Conservation (phyloP, 2,797 vertebrate species). For the Pogoniulus pusillus region DNA sequence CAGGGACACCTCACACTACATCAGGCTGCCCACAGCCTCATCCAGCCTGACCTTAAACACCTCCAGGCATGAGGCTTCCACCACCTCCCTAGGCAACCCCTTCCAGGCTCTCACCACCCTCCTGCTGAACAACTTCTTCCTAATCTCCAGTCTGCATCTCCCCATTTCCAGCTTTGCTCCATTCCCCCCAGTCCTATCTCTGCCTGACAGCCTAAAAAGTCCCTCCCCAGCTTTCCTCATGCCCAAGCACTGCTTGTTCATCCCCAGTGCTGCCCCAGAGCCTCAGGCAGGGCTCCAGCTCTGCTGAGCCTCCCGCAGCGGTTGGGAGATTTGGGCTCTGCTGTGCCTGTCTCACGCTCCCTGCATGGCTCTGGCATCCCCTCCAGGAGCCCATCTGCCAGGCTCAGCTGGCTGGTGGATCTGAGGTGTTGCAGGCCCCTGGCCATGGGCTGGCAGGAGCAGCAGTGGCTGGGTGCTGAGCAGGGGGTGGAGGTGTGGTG, state of each 20-base stretch:
- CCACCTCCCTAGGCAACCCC: too few relatives aligned
- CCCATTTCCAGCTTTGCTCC: too few relatives aligned
- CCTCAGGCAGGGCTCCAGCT: background rate
- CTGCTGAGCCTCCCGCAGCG: background rate
- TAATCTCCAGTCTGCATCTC: too few relatives aligned
- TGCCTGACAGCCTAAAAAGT: too few relatives aligned
- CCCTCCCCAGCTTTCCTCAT: too few relatives aligned
- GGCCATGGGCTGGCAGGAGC: background rate
- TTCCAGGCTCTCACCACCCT: too few relatives aligned
- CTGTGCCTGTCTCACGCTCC: constrained; percentile 19
- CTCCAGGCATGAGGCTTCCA: too few relatives aligned
- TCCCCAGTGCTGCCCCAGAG: fast-evolving
- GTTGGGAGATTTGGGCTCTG: background rate
- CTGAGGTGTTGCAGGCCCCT: background rate
- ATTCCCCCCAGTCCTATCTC: too few relatives aligned
- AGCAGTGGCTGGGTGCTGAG: fast-evolving
- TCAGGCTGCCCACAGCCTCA: too few relatives aligned
- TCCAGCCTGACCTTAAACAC: too few relatives aligned
- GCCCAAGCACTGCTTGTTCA: fast-evolving
- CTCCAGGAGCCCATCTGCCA: background rate
- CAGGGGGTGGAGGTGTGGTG: fast-evolving
- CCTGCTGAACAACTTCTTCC: too few relatives aligned
- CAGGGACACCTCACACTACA: too few relatives aligned
- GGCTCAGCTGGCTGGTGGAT: background rate
- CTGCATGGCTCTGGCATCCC: constrained; percentile 21